Conservation (phyloP, 2,113 vertebrate genomes). For the Colinus virginianus region DNA sequence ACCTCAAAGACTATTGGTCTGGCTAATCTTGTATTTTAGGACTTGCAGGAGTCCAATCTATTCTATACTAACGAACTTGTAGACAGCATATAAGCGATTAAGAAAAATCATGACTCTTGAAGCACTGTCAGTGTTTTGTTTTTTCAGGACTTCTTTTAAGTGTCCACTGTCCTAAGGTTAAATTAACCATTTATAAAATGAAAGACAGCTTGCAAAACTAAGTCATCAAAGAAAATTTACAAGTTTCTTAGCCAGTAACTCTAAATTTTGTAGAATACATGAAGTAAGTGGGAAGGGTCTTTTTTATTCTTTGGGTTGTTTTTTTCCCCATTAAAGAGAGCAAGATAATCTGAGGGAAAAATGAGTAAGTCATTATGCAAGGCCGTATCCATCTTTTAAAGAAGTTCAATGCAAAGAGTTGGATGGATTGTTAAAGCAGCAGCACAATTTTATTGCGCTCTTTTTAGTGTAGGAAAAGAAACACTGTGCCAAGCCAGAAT, state of each 20-base stretch:
- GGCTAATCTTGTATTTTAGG: neutral
- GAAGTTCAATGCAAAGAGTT: neutral
- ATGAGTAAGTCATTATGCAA: neutral
- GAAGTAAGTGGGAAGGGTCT: neutral
- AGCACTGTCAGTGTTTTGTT: neutral
- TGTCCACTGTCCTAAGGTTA: neutral
- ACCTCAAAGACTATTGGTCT: neutral
- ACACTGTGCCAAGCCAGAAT: neutral
- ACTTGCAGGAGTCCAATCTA: neutral
- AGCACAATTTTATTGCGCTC: neutral
- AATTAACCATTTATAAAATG: neutral
- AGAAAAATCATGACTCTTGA: neutral
- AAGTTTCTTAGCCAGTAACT: neutral
- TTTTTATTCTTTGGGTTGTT: neutral
- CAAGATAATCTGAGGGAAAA: neutral
- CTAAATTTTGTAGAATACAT: neutral
- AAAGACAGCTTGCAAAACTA: neutral
- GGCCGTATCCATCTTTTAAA: neutral
- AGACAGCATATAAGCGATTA: neutral
- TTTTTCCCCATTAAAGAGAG: neutral
- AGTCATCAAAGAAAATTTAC: neutral
- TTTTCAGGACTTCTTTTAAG: neutral
- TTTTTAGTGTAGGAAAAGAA: neutral
- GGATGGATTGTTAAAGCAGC: neutral
- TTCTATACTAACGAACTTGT: neutral